Evolutionary conservation across 1,140 invertebrate genomes (phyloP).

Genomic region (Pararge aegeria): DNA sequence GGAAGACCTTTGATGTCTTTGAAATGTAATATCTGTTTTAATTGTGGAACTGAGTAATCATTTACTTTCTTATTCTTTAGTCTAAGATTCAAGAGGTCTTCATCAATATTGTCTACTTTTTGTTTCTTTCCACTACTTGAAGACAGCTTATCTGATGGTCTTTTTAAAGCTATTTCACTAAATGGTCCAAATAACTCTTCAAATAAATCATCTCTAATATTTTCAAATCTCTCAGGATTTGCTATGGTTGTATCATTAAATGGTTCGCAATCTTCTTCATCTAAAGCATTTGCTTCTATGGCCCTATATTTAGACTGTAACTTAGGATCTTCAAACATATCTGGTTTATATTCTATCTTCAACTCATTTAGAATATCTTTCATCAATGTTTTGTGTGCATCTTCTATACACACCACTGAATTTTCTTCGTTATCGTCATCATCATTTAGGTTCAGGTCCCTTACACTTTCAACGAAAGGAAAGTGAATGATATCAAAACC

Average conservation of each 20-base stretch:
- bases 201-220: constrained; percentile 58
- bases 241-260: constrained; percentile 63
- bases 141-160: constrained; percentile 25
- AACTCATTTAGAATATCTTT: constrained; percentile 51
- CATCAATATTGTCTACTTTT: constrained; percentile 49
- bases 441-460: constrained; percentile 44
- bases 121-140: constrained; percentile 39
- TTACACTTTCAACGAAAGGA: constrained; percentile 66
- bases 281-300: constrained; percentile 61
- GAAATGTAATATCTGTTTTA: constrained; percentile 55
- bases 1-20: constrained; percentile 41
- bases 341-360: constrained; percentile 56
- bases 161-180: constrained; percentile 44
- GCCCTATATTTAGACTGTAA: constrained; percentile 52
- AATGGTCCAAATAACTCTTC: constrained; percentile 69
- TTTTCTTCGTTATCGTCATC: constrained; percentile 43
- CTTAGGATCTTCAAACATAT: constrained; percentile 69
- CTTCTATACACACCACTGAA: constrained; percentile 23
- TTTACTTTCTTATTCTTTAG: constrained; percentile 41
- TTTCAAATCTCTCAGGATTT: constrained; percentile 39
- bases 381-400: constrained; percentile 50
- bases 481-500: constrained; percentile 69
- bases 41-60: constrained; percentile 49
- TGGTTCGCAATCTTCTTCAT: constrained; percentile 52
- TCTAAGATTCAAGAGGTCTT: constrained; percentile 41